Percentiles rank a stretch among this genome's conserved stretches.
Evolutionary conservation across 2,888 invertebrate genomes (phyloP).

Genomic region (Mantis religiosa): DNA sequence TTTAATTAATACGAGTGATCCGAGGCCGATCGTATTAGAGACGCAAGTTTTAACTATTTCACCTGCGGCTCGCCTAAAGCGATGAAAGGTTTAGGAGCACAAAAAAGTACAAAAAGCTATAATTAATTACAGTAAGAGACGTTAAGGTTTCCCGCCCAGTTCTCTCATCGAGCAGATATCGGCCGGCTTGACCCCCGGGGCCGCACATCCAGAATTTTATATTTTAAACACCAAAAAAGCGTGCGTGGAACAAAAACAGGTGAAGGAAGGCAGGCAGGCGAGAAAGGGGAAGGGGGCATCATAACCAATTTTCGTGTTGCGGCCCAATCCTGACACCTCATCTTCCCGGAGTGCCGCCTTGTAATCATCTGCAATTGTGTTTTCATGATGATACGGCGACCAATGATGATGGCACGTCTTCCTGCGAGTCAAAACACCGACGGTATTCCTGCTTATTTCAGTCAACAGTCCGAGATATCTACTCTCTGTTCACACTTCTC

Average conservation of each 20-base stretch:
- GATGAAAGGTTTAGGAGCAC: background rate
- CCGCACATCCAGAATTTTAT: background rate
- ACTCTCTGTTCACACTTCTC: background rate
- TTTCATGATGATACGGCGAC: slow-evolving; percentile 43
- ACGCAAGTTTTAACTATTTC: background rate
- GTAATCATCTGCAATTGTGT: slow-evolving; percentile 49
- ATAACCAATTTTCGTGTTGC: slow-evolving; percentile 24
- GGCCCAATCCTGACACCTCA: slow-evolving; percentile 22
- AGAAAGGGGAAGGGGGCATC: slow-evolving; percentile 1
- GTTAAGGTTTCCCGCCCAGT: background rate
- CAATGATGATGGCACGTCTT: slow-evolving; percentile 44
- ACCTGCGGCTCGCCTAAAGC: background rate
- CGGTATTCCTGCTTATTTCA: slow-evolving; percentile 5
- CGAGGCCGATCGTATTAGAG: background rate
- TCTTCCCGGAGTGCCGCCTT: slow-evolving; percentile 41
- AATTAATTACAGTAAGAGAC: background rate
- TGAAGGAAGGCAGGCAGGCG: background rate
- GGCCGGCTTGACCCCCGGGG: background rate
- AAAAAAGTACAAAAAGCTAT: background rate
- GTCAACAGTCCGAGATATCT: background rate
- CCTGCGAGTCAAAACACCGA: slow-evolving; percentile 40
- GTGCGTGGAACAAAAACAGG: background rate
- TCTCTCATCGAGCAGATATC: background rate
- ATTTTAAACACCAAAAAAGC: background rate
- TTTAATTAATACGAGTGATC: too few relatives aligned